phyloP scores from a whole-genome alignment of 2,888 invertebrate genomes.

The Tenthredo mesomela region DNA sequence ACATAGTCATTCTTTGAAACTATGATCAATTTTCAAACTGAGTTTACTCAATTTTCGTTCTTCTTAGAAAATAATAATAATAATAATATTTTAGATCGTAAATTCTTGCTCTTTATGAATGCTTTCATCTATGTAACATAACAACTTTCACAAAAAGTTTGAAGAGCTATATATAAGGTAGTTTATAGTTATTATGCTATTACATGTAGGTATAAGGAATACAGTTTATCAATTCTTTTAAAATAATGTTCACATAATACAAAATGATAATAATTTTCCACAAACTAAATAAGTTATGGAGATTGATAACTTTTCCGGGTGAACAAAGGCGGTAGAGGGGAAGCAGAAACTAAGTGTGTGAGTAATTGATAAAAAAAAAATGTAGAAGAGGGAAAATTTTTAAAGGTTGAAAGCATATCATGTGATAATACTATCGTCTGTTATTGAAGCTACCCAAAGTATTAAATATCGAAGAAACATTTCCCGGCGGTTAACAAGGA shows the following conservation, averaged over 20 bases:
- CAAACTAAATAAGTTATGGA: not conserved
- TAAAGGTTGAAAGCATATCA: not conserved
- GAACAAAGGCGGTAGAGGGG: not conserved
- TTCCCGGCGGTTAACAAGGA: not conserved
- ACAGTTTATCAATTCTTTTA: not conserved
- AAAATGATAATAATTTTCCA: too few species aligned
- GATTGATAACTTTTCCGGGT: not conserved
- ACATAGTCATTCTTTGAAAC: not conserved
- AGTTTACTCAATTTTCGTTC: not conserved
- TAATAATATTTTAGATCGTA: not conserved
- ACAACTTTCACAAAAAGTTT: slow-evolving; percentile 8
- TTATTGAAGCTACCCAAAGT: not conserved
- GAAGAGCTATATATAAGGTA: not conserved
- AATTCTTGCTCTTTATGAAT: not conserved
- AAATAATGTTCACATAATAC: not conserved
- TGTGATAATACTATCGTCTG: not conserved
- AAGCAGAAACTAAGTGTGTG: not conserved
- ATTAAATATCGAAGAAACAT: not conserved
- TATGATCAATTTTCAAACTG: not conserved
- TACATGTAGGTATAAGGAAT: not conserved
- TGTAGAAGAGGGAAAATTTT: not conserved
- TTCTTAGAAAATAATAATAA: not conserved
- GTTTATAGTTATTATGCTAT: not conserved
- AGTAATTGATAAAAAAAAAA: not conserved
- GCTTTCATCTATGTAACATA: not conserved